Evolutionary conservation across 2,888 invertebrate species (phyloP).

Genomic region (Callyntrura guangdongensis): DNA sequence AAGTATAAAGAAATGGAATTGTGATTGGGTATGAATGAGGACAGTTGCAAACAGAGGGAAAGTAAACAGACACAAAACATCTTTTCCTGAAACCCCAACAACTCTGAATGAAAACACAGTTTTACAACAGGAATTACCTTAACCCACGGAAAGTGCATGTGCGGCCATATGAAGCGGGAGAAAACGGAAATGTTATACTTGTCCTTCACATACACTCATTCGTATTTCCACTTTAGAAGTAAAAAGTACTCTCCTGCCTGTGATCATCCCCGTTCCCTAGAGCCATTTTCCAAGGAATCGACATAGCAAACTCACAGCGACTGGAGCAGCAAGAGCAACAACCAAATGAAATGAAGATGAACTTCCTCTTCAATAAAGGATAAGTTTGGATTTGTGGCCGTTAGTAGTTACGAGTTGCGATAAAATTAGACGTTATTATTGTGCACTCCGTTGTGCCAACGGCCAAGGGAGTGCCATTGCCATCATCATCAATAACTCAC

Average conservation of each 20-base stretch:
- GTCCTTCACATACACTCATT: background rate
- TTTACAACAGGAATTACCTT: no score
- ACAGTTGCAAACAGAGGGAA: background rate
- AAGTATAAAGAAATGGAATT: background rate
- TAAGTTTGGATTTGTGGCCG: no score
- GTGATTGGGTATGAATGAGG: background rate
- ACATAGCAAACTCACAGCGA: background rate
- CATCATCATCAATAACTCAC: no score
- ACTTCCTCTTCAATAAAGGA: background rate
- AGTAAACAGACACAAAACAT: background rate
- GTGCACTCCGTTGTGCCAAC: no score
- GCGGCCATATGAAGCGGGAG: no score
- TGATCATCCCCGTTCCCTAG: background rate
- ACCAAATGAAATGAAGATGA: background rate
- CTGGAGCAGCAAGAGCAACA: background rate
- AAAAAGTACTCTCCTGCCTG: background rate
- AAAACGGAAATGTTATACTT: no score
- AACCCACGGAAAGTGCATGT: no score
- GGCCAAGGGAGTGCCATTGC: no score
- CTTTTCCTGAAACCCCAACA: background rate
- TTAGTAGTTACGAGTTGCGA: no score
- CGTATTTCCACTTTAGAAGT: background rate
- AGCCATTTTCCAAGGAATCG: background rate
- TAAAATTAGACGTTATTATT: no score
- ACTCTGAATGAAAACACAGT: no score